Evolutionary conservation across 2,113 vertebrate species (phyloP).

Genomic region (Morphnarchus princeps): DNA sequence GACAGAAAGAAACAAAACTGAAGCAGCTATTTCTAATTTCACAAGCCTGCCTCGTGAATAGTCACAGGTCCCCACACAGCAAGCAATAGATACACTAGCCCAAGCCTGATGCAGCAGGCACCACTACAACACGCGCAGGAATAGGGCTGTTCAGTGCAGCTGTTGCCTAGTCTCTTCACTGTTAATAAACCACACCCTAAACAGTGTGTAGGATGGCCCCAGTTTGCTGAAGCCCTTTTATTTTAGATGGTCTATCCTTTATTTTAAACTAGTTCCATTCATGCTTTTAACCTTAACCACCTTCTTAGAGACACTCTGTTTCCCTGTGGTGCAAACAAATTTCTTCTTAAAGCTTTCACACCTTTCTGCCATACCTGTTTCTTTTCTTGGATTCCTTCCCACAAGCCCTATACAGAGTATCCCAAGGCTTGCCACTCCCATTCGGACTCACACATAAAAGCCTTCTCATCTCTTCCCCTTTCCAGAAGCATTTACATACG

Average conservation of each 20-base stretch:
- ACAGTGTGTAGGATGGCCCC: not conserved
- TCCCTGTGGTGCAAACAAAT: not conserved
- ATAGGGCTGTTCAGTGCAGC: not conserved
- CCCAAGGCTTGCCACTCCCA: not conserved
- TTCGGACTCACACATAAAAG: not conserved
- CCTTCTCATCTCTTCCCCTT: not conserved
- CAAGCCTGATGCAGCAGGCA: not conserved
- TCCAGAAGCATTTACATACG: not conserved
- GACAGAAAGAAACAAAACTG: not conserved
- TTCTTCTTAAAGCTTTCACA: not conserved
- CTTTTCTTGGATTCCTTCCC: not conserved
- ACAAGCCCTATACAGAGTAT: not conserved
- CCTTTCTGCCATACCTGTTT: not conserved
- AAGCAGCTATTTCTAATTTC: not conserved
- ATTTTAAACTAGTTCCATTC: not conserved
- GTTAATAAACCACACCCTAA: not conserved
- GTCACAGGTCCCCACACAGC: not conserved
- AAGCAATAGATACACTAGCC: not conserved
- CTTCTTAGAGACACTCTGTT: not conserved
- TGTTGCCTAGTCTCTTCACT: not conserved
- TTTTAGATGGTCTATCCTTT: not conserved
- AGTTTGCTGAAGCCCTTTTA: not conserved
- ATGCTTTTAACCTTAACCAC: not conserved
- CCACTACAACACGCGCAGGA: not conserved
- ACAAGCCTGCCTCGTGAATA: not conserved